Base-by-base conservation (phyloP, 2,888 invertebrate species). In the Pachycephus smyrnensis region DNA sequence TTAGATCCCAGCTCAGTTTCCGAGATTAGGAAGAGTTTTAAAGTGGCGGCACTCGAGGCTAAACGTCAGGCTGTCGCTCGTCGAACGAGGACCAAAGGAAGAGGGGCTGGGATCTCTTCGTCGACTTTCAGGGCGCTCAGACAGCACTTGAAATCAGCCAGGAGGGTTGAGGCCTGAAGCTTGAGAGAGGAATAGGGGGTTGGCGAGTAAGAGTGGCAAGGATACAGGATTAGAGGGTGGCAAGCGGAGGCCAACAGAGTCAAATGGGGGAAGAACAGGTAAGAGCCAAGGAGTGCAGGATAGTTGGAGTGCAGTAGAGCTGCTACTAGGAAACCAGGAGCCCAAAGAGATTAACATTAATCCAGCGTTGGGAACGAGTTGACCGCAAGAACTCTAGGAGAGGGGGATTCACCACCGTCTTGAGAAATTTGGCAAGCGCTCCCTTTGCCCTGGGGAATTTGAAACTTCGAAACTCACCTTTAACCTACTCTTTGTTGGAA, bases 21-120 rank as follows among this genome's bases (percentile, higher is more conserved):
- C 76, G 85, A 86, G 87, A 87, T 87, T 86, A 87, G 87, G 84
- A 81, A 82, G 84, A 86, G 86, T 87, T 86, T 86, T 85, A 81
- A 86, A 86, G 84, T 85, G 84, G 81, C 85, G 81, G 80, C 83
- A 84, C 84, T 84, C 81, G 82, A 82, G 82, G 81, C 83, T 81
- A 82, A 84, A 84, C 86, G 85, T 83, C 83, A 80, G 82, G 77
- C 80, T 75, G 76, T 69, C 77, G 73, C 68, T 76, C 71, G 73
- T 68, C 77, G 77, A 75, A 40, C 33, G 75, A 75, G 55, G 75
- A 75, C 32, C 31, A 12, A 32, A 75, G 31, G 75, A 75, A 31
- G 55, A 31, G 55, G 31, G 9, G 40, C 31, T 23, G 68, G 23
- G 68, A 15, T 37, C 80, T 82, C 81, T 80, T 84, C 78, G 80